Conservation (phyloP, 2,113 vertebrate genomes). For the Chloropsis cyanopogon region DNA sequence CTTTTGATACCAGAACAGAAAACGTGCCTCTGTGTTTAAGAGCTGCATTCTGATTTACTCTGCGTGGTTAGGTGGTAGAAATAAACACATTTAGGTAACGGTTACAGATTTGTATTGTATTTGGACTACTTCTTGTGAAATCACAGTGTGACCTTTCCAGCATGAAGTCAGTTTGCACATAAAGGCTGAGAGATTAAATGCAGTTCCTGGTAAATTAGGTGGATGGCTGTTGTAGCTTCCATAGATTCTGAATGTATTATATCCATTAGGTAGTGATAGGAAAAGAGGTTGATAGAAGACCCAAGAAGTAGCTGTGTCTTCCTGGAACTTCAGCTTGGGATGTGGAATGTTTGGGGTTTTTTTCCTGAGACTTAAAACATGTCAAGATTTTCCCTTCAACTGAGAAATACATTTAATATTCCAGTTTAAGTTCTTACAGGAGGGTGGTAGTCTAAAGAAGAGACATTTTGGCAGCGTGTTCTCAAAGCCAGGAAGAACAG, state of each 20-base stretch:
- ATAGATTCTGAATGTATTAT: accelerated
- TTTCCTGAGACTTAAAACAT: not conserved
- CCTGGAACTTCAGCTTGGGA: not conserved
- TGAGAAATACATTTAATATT: not conserved
- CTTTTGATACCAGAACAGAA: not conserved
- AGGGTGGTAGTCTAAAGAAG: not conserved
- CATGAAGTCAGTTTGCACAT: not conserved
- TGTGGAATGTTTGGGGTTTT: not conserved
- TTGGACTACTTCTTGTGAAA: not conserved
- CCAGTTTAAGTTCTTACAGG: not conserved
- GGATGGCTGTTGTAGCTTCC: not conserved
- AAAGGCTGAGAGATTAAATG: not conserved
- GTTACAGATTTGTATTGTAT: not conserved
- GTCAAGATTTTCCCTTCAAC: not conserved
- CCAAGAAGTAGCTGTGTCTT: not conserved
- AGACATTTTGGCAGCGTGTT: not conserved
- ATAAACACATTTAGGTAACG: not conserved
- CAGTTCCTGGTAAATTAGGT: not conserved
- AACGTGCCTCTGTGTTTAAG: not conserved
- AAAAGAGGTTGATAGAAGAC: not conserved
- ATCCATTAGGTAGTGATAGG: not conserved
- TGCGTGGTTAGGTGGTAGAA: not conserved
- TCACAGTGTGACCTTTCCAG: not conserved
- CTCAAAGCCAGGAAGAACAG: not conserved
- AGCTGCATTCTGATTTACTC: not conserved